Evolutionary conservation across 1,140 invertebrate genomes (phyloP).

Genomic region (Condylostylus longicornis): DNA sequence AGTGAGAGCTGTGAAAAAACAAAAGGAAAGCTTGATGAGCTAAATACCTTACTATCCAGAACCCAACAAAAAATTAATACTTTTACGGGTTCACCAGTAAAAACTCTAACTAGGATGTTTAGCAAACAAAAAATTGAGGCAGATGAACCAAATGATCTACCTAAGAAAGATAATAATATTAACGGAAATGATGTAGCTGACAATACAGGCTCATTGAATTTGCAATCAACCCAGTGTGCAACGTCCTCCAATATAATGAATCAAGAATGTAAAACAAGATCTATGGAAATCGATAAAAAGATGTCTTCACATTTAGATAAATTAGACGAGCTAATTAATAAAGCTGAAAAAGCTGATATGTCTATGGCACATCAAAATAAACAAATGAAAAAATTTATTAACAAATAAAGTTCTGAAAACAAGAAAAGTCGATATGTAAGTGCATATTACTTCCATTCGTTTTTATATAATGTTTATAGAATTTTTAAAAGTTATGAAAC

Average conservation of each 20-base stretch:
- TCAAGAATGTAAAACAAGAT: slow-evolving; percentile 24
- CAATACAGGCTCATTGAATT: slow-evolving; percentile 26
- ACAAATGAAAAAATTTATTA: slow-evolving; percentile 50
- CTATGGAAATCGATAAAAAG: slow-evolving; percentile 38
- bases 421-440: background rate
- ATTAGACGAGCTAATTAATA: slow-evolving; percentile 43
- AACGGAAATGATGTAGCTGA: slow-evolving; percentile 12
- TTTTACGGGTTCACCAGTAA: slow-evolving; percentile 48
- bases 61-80: slow-evolving; percentile 79
- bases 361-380: slow-evolving; percentile 54
- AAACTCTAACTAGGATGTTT: slow-evolving; percentile 24
- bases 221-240: slow-evolving; percentile 26
- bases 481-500: too few species aligned
- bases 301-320: slow-evolving; percentile 46
- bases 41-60: slow-evolving; percentile 60
- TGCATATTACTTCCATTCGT: background rate
- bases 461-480: slow-evolving; percentile 8
- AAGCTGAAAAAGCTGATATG: slow-evolving; percentile 49
- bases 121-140: slow-evolving; percentile 7
- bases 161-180: slow-evolving; percentile 23
- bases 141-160: background rate
- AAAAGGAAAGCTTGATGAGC: slow-evolving; percentile 61
- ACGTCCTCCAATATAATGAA: slow-evolving; percentile 10
- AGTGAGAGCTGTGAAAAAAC: slow-evolving; percentile 34
- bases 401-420: slow-evolving; percentile 33